Evolutionary conservation across 2,888 invertebrate genomes (phyloP).

Genomic region (Agonopterix alstromeriana): DNA sequence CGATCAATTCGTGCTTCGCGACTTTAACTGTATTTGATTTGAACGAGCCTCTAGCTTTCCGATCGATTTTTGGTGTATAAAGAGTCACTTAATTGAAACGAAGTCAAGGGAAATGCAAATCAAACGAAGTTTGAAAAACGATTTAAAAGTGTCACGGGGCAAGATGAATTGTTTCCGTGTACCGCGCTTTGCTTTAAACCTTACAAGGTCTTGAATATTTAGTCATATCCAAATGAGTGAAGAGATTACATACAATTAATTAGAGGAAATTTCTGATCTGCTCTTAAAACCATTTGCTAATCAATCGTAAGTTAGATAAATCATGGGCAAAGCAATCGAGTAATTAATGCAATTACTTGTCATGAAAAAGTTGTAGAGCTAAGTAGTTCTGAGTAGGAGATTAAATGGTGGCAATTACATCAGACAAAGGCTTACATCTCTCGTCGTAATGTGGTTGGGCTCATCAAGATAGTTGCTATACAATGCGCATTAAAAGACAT

Average conservation of each 20-base stretch:
- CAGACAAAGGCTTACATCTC: slow-evolving; percentile 10
- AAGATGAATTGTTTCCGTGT: too few relatives aligned
- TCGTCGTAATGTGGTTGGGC: slow-evolving; percentile 7
- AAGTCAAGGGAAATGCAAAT: slow-evolving; percentile 2
- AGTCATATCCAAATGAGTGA: too few relatives aligned
- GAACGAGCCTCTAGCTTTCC: slow-evolving; percentile 10
- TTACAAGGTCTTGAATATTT: too few relatives aligned
- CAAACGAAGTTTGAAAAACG: slow-evolving; percentile 1
- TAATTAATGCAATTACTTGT: slow-evolving; percentile 38
- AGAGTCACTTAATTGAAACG: not conserved
- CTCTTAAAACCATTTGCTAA: too few relatives aligned
- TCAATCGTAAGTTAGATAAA: slow-evolving; percentile 12
- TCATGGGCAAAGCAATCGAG: slow-evolving; percentile 27
- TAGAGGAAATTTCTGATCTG: too few relatives aligned
- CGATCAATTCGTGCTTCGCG: slow-evolving; percentile 9
- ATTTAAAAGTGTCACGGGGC: not conserved
- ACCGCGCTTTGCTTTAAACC: too few relatives aligned
- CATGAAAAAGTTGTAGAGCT: slow-evolving; percentile 28
- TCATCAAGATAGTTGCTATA: slow-evolving; percentile 4
- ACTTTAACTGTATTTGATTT: slow-evolving; percentile 18
- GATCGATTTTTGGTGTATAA: not conserved
- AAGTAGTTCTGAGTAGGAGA: slow-evolving; percentile 26
- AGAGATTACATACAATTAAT: too few relatives aligned
- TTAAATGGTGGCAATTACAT: slow-evolving; percentile 28
- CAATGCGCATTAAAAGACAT: slow-evolving; percentile 29